Percentiles rank a stretch among this genome's conserved stretches.
Conservation (phyloP, 2,888 invertebrate genomes). For the Leptodirus hochenwartii region DNA sequence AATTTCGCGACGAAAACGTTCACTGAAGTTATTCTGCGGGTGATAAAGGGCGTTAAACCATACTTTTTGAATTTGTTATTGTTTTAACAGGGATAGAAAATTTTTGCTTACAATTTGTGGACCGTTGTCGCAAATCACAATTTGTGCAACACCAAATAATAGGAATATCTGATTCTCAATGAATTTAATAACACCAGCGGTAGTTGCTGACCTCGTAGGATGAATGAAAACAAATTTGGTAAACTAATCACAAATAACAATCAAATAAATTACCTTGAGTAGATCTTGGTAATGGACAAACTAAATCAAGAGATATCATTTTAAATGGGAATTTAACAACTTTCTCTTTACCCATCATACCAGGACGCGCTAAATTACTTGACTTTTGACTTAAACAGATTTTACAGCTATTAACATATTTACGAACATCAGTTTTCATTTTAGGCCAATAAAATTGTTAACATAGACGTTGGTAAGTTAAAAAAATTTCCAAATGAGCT, state of each 20-base stretch:
- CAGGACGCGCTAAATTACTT: no score
- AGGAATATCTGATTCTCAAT: conserved; percentile 12
- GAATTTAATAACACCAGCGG: conserved; percentile 5
- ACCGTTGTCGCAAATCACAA: conserved; percentile 12
- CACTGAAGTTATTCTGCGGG: conserved; percentile 10
- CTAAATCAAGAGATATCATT: conserved; percentile 11
- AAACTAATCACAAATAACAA: conserved; percentile 11
- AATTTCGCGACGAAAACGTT: conserved; percentile 10
- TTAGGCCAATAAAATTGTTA: conserved; percentile 5
- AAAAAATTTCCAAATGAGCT: no score
- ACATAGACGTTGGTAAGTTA: no score
- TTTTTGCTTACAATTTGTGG: conserved; percentile 10
- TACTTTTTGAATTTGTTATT: conserved; percentile 8
- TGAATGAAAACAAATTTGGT: conserved; percentile 12
- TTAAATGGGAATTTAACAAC: conserved; percentile 7
- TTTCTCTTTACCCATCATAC: conserved; percentile 1
- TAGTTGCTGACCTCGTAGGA: conserved; percentile 10
- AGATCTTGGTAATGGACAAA: conserved; percentile 12
- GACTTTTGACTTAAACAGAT: conserved; percentile 2
- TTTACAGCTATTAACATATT: background rate
- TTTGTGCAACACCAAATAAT: conserved; percentile 11
- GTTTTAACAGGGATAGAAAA: conserved; percentile 6
- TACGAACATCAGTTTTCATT: conserved; percentile 1
- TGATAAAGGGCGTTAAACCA: conserved; percentile 10
- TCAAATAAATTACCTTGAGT: conserved; percentile 8